Evolutionary conservation across 2,113 vertebrate genomes (phyloP), one percentile per base, ranked within the genome.

Genomic region (Bagarius yarrelli): DNA sequence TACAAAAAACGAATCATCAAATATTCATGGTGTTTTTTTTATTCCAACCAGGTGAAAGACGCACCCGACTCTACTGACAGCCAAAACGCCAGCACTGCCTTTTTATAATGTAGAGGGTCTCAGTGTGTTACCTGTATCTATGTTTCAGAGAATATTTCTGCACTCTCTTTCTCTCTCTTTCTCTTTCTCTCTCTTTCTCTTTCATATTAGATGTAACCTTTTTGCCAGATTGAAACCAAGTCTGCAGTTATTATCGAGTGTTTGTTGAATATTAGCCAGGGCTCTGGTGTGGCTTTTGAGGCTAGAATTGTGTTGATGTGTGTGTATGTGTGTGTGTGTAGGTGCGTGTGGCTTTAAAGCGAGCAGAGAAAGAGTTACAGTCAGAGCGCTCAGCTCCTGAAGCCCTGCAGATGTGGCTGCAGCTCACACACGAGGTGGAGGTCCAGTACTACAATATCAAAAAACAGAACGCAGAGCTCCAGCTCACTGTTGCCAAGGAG

Each of bases 401-500:
- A 86, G 95, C 96, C 5, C 93, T 99, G 66, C 98, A 99, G 87
- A 98, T 97, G 89, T 99, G 98, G 98, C 96, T 99, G 30, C 98
- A 99, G 90, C 91, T 99, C 86, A 99, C 98, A 0, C 96, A 99
- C 2, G 97, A 99, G 91, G 97, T 99, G 70, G 98, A 99, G 91
- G 96, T 99, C 4, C 97, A 99, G 0, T 99, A 99, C 92, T 99
- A 99, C 91, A 99, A 98, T 88, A 98, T 98, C 87, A 99, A 99
- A 93, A 97, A 97, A n/a, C 97, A 99, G 83, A 96, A 90, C 50
- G 98, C 98, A 0, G 98, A 99, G 92, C 93, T 95, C 84, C 98
- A 99, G 40, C 90, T 99, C 73, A 91, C 92, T 32, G 93, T 97
- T 13, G 98, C 97, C 83, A 99, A 98, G 91, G 98, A 99, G 2